Conservation (phyloP, 2,888 invertebrate genomes). For the Acleris holmiana region DNA sequence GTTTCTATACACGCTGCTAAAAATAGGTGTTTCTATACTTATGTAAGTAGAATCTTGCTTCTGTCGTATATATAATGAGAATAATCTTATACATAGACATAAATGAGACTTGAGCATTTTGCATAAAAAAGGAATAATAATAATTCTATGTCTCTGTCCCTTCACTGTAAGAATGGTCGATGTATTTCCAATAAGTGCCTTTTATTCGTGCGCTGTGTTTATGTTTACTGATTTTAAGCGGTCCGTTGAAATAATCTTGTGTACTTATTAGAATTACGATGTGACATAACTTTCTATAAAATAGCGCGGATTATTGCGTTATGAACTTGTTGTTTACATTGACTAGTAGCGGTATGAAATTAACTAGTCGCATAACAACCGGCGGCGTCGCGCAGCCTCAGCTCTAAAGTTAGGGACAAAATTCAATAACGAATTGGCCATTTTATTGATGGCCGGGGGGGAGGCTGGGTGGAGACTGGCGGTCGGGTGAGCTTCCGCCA, state of each 20-base stretch:
- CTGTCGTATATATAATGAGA: slow-evolving; percentile 59
- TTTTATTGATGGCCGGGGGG: slow-evolving; percentile 84
- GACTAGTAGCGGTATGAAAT: slow-evolving; percentile 67
- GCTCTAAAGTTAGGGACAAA: slow-evolving; percentile 76
- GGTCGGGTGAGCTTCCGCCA: slow-evolving; percentile 77
- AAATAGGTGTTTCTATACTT: slow-evolving; percentile 77
- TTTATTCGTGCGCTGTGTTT: slow-evolving; percentile 56
- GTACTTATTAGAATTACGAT: slow-evolving; percentile 64
- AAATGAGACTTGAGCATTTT: slow-evolving; percentile 65
- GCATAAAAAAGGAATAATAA: slow-evolving; percentile 50
- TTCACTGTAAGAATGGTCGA: slow-evolving; percentile 60
- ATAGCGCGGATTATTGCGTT: slow-evolving; percentile 57
- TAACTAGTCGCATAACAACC: slow-evolving; percentile 75
- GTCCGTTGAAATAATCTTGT: slow-evolving; percentile 62
- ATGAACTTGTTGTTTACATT: slow-evolving; percentile 74
- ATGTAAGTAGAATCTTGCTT: slow-evolving; percentile 80
- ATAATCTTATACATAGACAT: slow-evolving; percentile 46
- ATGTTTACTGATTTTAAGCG: slow-evolving; percentile 63
- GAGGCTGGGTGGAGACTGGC: slow-evolving; percentile 80
- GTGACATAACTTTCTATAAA: slow-evolving; percentile 81
- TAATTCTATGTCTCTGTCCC: slow-evolving; percentile 67
- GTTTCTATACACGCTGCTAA: slow-evolving; percentile 78
- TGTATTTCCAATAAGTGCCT: slow-evolving; percentile 60
- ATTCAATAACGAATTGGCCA: slow-evolving; percentile 85
- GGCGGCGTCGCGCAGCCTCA: slow-evolving; percentile 78